A percentile compares a stretch with the other conserved stretches of the same genome.
phyloP scores from a whole-genome alignment of 2,113 vertebrate genomes.

The Notechis scutatus region DNA sequence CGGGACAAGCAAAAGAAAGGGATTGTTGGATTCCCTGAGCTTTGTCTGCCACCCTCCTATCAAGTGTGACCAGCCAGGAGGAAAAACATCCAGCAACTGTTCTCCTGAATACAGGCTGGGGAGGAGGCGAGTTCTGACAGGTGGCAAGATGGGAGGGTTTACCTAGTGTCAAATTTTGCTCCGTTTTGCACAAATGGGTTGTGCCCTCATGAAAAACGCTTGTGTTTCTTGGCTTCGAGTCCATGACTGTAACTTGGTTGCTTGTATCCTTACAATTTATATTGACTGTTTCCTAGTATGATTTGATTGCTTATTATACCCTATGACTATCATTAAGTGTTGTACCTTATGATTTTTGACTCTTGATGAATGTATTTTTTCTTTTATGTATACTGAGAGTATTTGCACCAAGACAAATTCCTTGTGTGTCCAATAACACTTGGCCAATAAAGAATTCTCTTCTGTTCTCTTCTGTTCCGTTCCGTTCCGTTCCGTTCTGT shows the following conservation, averaged over 20 bases:
- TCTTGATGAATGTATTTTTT: too few species aligned
- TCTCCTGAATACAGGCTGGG: background rate
- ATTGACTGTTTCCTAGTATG: too few species aligned
- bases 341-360: too few species aligned
- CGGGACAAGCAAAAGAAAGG: background rate
- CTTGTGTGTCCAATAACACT: too few species aligned
- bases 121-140: background rate
- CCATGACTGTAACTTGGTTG: background rate
- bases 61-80: background rate
- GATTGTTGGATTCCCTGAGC: background rate
- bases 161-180: background rate
- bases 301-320: too few species aligned
- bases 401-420: too few species aligned
- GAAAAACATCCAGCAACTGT: background rate
- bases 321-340: too few species aligned
- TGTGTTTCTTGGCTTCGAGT: background rate
- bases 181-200: background rate
- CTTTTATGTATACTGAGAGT: too few species aligned
- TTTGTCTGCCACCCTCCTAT: background rate
- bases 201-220: background rate
- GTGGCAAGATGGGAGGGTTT: background rate
- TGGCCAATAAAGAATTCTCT: too few species aligned
- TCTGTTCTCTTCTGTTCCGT: too few species aligned
- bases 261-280: too few species aligned
- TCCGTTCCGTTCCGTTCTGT: fast-evolving